Evolutionary conservation across 2,888 invertebrate genomes (phyloP), one percentile per base, ranked within the genome.

Genomic region (Cosmopolites sordidus): DNA sequence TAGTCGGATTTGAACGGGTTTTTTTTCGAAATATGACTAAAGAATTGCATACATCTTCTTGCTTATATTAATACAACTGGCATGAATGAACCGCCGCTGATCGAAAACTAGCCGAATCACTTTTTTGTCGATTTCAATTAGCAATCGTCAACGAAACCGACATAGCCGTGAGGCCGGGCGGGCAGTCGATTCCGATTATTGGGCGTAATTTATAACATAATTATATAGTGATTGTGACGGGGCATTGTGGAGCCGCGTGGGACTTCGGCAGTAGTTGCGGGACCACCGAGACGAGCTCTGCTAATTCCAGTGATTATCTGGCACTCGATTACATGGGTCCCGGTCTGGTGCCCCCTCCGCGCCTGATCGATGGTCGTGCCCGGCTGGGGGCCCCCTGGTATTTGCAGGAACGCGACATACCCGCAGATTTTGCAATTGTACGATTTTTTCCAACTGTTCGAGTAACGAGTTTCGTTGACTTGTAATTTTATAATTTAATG

Each of bases 241-340:
- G 72, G 72, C 71, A 72, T 71, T 71, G 69, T 69, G 69, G 61
- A 56, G 61, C 59, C 66, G 73, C 72, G 72, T 72, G 72, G 71
- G 73, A 72, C 69, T 67, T 17, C 38, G 52, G 55, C 43, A 52
- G 71, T 69, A 68, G 70, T 69, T 62, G 59, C 65, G 58, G 72
- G 78, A 79, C 79, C 79, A 78, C 79, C 79, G 76, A 75, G 76
- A 73, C 62, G 62, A 75, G 72, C 74, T 74, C 72, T 70, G 69
- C 74, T 79, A 79, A 79, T 79, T 77, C 78, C 73, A 77, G 78
- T 79, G 76, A 79, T 79, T 79, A 79, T 73, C 73, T 68, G 62
- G 66, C 67, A 65, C 69, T 69, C 68, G 69, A 68, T 69, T 69
- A 68, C 67, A 64, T 60, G 60, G 64, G 66, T 62, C 60, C 58